Conservation (phyloP, 2,888 invertebrate genomes). For the Macrosiphum euphorbiae region DNA sequence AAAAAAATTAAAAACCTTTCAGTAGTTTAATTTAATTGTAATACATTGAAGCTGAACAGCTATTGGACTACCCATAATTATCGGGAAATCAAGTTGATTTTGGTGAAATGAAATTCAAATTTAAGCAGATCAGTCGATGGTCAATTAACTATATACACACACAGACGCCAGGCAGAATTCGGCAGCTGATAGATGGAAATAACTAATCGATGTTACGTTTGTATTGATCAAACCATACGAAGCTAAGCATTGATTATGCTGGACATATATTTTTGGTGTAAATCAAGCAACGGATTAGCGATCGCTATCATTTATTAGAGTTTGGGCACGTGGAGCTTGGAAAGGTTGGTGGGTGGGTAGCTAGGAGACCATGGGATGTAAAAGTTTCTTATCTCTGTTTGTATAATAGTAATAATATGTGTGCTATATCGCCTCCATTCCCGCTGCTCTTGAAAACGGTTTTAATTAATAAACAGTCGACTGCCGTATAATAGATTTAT, state of each 20-base stretch:
- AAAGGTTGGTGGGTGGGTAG: not conserved
- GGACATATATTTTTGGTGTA: not conserved
- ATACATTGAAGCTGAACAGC: not conserved
- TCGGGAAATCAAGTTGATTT: not conserved
- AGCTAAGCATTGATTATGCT: not conserved
- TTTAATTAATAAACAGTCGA: constrained; percentile 4
- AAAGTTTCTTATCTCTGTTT: constrained; percentile 7
- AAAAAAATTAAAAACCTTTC: not conserved
- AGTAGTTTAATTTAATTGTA: not conserved
- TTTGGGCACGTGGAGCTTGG: not conserved
- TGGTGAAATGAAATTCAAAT: not conserved
- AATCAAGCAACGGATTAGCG: not conserved
- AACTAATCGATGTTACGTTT: not conserved
- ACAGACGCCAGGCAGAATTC: not conserved
- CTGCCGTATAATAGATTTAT: not conserved
- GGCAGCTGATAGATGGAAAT: not conserved
- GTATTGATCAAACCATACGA: not conserved
- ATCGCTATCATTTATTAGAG: not conserved
- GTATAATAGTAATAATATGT: not conserved
- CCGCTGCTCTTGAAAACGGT: not conserved
- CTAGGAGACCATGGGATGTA: not conserved
- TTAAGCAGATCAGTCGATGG: not conserved
- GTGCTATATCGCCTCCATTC: not conserved
- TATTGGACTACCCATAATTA: not conserved
- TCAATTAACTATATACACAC: not conserved